Conservation (phyloP, 2,113 vertebrate genomes). For the Aleadryas rufinucha region DNA sequence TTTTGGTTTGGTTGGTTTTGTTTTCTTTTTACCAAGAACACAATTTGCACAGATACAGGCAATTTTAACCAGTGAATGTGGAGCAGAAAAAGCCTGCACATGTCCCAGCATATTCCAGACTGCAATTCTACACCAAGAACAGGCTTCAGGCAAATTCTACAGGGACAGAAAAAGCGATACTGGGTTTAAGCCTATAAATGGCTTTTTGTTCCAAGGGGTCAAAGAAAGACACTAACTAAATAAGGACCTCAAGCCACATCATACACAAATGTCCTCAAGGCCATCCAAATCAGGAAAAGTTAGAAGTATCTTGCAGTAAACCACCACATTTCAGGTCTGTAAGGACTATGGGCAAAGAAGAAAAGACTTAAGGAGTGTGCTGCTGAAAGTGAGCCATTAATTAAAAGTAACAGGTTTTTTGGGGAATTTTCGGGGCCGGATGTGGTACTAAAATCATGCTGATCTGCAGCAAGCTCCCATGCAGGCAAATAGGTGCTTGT, state of each 20-base stretch:
- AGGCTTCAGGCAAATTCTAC: not conserved
- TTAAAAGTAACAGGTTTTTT: not conserved
- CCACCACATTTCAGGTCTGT: not conserved
- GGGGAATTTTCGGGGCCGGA: not conserved
- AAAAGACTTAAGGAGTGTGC: not conserved
- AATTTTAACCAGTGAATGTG: not conserved
- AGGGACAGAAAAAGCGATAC: not conserved
- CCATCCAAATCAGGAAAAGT: not conserved
- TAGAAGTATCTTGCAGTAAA: not conserved
- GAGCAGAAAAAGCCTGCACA: not conserved
- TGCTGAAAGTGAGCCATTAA: not conserved
- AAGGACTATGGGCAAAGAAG: not conserved
- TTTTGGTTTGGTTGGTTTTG: no score
- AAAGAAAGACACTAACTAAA: not conserved
- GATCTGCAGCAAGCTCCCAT: not conserved
- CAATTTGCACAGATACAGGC: not conserved
- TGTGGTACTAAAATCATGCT: not conserved
- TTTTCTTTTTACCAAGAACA: not conserved
- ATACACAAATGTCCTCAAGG: not conserved
- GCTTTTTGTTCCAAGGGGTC: not conserved
- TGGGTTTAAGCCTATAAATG: not conserved
- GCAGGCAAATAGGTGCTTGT: not conserved
- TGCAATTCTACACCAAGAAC: not conserved
- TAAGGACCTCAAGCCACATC: not conserved
- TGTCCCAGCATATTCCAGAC: not conserved